Evolutionary conservation across 2,797 vertebrate genomes (phyloP), one percentile per base, ranked within the genome.

Genomic region (Alfaro cultratus): DNA sequence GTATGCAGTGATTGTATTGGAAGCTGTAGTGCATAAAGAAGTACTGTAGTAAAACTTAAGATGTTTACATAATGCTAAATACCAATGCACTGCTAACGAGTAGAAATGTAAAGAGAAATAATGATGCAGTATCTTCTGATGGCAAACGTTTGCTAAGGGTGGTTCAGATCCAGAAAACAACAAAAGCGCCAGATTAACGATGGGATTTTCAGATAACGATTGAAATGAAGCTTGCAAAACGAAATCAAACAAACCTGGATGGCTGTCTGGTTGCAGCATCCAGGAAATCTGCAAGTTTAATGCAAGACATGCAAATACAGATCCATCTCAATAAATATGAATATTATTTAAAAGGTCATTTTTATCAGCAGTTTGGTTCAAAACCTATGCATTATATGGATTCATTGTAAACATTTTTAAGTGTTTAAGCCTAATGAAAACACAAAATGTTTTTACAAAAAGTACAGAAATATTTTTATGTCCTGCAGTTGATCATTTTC

Each of bases 31-130:
- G 94, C 94, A 95, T 93, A 90, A 96, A 94, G 95, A 95, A 95
- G 92, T 95, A 73, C 89, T 88, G 89, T 91, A 92, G 90, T 92
- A 75, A 87, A 93, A 91, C 82, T 85, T 87, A 83, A 90, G 87
- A 95, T 95, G 96, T 96, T 96, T 96, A 96, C 96, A 96, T 92
- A 78, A 92, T 92, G 93, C 94, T 94, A 93, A 93, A 93, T 94
- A 90, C 90, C 89, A 92, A 94, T 94, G 94, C 93, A 95, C 95
- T 94, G 93, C 92, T 94, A 88, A 93, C 86, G 84, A 91, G 79
- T 85, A 78, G 81, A 75, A 89, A 87, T 82, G 87, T 77, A 87
- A 45, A 34, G 18, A 68, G 36, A n/a, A 23, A 73, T 91, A 83
- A 87, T 74, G 80, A 82, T 84, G 88, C 91, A 93, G 92, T 92